Base-by-base conservation (phyloP, 2,113 vertebrate species). In the Picathartes gymnocephalus region DNA sequence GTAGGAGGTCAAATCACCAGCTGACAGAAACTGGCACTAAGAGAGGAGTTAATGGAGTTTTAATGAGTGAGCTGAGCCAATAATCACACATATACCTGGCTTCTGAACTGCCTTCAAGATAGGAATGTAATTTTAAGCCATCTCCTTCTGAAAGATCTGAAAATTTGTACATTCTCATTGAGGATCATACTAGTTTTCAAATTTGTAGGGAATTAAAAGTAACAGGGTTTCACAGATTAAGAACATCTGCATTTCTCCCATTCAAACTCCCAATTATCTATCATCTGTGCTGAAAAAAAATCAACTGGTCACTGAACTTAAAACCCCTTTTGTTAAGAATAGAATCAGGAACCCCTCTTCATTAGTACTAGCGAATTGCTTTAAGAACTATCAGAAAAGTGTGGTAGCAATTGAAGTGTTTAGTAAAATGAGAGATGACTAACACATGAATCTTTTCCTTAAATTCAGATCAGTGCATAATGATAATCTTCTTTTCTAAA, bases 251-350 rank as follows among this genome's bases (percentile, higher is more conserved):
- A 82, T 88, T 70, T 90, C 94, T 72, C 35, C 44, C 66, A 93
- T 93, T 90, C 84, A 92, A 94, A 94, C 73, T 30, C 73, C 81
- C 42, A 77, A 93, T 93, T 91, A 95, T 42, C 66, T 92, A 64
- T 91, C 79, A 51, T 90, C 89, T 93, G 40, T 33, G 50, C 27
- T 72, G 77, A 66, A 73, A 79, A 69, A 72, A 89, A 88, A 78
- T 81, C 70, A 96, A 50, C 65, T 47, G 74, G 25, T 50, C 68
- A 73, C 48, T 92, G 92, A 96, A 78, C 56, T 89, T 92, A 92
- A 97, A 96, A 40, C 13, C 15, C 17, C 71, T 94, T 92, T 77
- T 96, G 74, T 91, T 92, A 90, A 44, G 86, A 76, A 96, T 39
- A 93, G 79, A 61, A 61, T 77, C 79, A 91, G 87, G 92, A 80